Evolutionary conservation across 2,888 invertebrate species (phyloP), one percentile per base, ranked within the genome.

Genomic region (Philonicus albiceps): DNA sequence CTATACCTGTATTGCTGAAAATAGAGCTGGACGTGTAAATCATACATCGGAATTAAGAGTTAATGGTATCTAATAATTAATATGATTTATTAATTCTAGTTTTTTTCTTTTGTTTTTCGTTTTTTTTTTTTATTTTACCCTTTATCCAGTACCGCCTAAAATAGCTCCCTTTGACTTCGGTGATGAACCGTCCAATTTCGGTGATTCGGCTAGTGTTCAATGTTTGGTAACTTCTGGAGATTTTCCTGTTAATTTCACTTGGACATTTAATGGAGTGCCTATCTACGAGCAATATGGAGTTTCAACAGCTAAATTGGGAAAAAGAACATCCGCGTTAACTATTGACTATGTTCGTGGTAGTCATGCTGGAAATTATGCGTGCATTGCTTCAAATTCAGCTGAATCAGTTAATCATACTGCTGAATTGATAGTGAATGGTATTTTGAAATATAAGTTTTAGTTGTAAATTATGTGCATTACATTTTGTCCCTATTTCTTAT

Each of bases 1-100:
- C 91, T 96, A 96, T 92, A 95, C 95, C 89, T 96, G 96, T 91
- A 93, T 94, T 89, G 96, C 95, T 86, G 94, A 94, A 92, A 97
- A 96, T 92, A 93, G 93, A 89, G 96, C 96, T 87, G 97, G 96
- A 90, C 93, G 93, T 88, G 94, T 95, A 89, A 94, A 94, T 89
- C 95, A 95, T 91, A 94, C 95, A 86, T 95, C 96, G 88, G 94
- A 94, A 90, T 93, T 96, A 89, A 94, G 94, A 91, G 96, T 96
- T 89, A 95, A 96, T 91, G 96, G 96, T 96, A 89, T 43, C 78
- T 78, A 19, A 22, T 40, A 74, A 40, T 83, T 5, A 13, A 27
- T n/a, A 30, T 34, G 4, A 53, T 73, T 27, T 55, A 55, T n/a
- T 74, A 75, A 85, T 34, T 19, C 27, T 49, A n/a, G 64, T 76